Evolutionary conservation across 92 coral and sea anemone species (phyloP), one percentile per base, ranked within the genome.

Genomic region (Porites rus): DNA sequence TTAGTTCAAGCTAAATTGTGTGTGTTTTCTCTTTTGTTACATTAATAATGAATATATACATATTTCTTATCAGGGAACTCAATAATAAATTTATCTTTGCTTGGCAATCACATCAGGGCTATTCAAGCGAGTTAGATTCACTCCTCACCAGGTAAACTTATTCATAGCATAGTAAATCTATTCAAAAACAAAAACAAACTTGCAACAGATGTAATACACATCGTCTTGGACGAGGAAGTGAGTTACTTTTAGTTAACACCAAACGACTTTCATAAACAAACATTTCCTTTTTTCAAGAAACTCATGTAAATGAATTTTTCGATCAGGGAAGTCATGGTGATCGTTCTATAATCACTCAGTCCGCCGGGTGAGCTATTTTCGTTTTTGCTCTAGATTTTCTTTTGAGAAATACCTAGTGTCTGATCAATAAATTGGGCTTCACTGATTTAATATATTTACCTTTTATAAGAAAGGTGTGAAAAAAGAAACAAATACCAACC

Each of bases 401-500:
- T 73, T 50, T 63, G 73, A 64, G 22, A 19, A 12, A 43, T 50
- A 59, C 50, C 38, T 65, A 79, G 83, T 51, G 66, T 51, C 43
- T 65, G 83, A 65, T 50, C 83, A 79, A 50, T 50, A 19, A 6
- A 43, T 25, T 19, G 21, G 22, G 14, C 28, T 51, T 63, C 69
- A 64, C 12, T 38, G 43, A 38, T 1, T 51, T 25, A 21, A 43
- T 56, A 56, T 56, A 14, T 56, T 56, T 56, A 56, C 61, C 61
- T 38, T 38, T 38, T 38, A 12, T 25, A 17, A 69, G 73, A 11
- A 31, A 81, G 64, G 8, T 53, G 66, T 56, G 31, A 69, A 69
- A n/a, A 59, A 2, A 28, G 61, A 76, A 61, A 17, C 69, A 81
- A 69, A 67, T 25, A 80, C 75, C 10, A 70, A 79, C 83, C 83